phyloP scores from a whole-genome alignment of 2,888 invertebrate species.

The Maniola hyperantus region DNA sequence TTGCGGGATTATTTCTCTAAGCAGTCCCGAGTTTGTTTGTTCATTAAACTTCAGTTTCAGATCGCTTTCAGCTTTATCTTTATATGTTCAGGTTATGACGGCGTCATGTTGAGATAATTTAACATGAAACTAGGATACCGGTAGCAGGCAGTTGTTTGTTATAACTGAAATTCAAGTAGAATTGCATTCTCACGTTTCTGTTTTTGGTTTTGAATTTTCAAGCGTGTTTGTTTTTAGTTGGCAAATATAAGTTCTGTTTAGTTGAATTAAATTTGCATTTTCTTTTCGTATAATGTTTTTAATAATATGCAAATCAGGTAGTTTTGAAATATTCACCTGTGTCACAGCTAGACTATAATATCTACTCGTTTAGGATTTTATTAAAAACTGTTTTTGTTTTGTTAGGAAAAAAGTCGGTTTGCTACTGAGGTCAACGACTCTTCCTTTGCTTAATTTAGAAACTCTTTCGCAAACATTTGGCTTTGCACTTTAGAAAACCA shows the following conservation, averaged over 20 bases:
- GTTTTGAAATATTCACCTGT: not conserved
- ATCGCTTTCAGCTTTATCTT: constrained; percentile 22
- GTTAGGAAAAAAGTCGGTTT: too few relatives aligned
- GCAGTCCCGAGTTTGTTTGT: constrained; percentile 15
- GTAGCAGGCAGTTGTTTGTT: constrained; percentile 21
- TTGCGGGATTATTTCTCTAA: constrained; percentile 27
- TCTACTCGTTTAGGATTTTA: too few relatives aligned
- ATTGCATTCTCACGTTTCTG: constrained; percentile 12
- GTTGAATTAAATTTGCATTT: not conserved
- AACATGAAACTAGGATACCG: constrained; percentile 13
- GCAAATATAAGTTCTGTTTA: not conserved
- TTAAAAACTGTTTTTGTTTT: too few relatives aligned
- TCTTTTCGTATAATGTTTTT: not conserved
- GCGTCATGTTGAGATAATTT: constrained; percentile 24
- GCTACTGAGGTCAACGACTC: too few relatives aligned
- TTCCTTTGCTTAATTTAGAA: too few relatives aligned
- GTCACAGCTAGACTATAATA: not conserved
- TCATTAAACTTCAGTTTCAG: constrained; percentile 19
- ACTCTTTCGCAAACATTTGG: too few relatives aligned
- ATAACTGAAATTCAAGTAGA: constrained; percentile 16
- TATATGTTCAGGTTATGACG: constrained; percentile 19
- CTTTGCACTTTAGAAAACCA: too few relatives aligned
- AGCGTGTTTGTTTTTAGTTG: constrained; percentile 9
- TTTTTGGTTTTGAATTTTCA: constrained; percentile 19
- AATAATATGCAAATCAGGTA: not conserved